phyloP scores from a whole-genome alignment of 23 tunicate species.

The Ascidia mentula region DNA sequence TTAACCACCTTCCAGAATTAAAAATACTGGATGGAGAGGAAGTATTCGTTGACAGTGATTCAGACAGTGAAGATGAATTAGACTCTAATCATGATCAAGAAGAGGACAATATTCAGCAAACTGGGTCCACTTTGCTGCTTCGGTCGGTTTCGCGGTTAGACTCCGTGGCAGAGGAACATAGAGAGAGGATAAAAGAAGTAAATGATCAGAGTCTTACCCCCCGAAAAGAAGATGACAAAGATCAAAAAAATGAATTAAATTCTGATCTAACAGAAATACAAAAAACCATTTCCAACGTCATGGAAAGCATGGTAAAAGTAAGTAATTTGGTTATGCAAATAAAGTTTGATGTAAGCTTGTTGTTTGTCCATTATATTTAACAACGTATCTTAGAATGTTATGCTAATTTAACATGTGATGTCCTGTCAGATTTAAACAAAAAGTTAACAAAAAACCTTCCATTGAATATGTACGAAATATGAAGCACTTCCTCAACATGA shows the following conservation, averaged over 20 bases:
- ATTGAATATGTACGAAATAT: too few species aligned
- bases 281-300: neutral
- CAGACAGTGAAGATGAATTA: neutral
- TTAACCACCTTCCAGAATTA: constrained; percentile 1
- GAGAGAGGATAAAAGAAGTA: neutral
- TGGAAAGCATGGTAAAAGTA: neutral
- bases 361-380: too few species aligned
- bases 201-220: neutral
- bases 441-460: too few species aligned
- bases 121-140: neutral
- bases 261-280: neutral
- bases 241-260: neutral
- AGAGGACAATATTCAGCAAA: neutral
- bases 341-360: too few species aligned
- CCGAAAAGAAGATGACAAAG: neutral
- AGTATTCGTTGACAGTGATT: neutral
- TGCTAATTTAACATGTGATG: too few species aligned
- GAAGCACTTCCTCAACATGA: too few species aligned
- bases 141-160: neutral
- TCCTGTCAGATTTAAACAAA: too few species aligned
- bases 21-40: constrained; percentile 30
- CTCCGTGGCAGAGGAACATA: neutral
- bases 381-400: too few species aligned
- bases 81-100: neutral
- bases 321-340: neutral